Evolutionary conservation across 2,888 invertebrate species (phyloP).

Genomic region (Leptura quadrifasciata): DNA sequence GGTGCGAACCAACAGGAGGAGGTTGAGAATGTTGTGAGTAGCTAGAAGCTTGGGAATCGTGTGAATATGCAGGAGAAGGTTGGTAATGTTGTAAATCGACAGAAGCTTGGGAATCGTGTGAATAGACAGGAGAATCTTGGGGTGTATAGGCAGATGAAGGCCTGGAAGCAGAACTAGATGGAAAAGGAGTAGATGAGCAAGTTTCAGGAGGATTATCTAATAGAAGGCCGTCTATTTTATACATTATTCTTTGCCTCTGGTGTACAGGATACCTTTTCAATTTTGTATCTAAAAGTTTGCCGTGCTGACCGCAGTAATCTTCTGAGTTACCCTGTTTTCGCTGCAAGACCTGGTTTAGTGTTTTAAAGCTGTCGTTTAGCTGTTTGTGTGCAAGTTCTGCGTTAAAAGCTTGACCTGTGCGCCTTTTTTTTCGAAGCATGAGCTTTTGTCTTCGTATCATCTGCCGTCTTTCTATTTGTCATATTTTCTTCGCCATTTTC

Average conservation of each 20-base stretch:
- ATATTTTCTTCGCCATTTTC: constrained; percentile 16
- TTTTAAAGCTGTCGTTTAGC: constrained; percentile 30
- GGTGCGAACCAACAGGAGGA: constrained; percentile 14
- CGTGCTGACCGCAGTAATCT: constrained; percentile 38
- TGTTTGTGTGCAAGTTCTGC: constrained; percentile 25
- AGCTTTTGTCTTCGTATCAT: constrained; percentile 2
- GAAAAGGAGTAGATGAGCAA: constrained; percentile 20
- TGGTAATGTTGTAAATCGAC: constrained; percentile 14
- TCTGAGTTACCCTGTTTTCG: constrained; percentile 10
- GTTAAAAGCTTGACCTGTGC: background rate
- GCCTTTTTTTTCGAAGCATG: background rate
- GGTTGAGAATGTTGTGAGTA: constrained; percentile 19
- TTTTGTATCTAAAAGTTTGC: constrained; percentile 34
- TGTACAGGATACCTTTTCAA: constrained; percentile 34
- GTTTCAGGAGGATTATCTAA: constrained; percentile 29
- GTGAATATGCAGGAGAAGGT: constrained; percentile 4
- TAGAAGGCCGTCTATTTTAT: constrained; percentile 40
- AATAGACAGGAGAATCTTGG: constrained; percentile 27
- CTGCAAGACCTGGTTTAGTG: constrained; percentile 20
- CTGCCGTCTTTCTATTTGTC: constrained; percentile 10
- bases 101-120: constrained; percentile 29
- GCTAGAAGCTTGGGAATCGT: constrained; percentile 29
- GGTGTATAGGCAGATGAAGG: constrained; percentile 36
- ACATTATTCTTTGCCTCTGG: constrained; percentile 36
- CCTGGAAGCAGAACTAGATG: constrained; percentile 38